phyloP scores from a whole-genome alignment of 2,797 vertebrate species.

The Amblyopsis hoosieri region DNA sequence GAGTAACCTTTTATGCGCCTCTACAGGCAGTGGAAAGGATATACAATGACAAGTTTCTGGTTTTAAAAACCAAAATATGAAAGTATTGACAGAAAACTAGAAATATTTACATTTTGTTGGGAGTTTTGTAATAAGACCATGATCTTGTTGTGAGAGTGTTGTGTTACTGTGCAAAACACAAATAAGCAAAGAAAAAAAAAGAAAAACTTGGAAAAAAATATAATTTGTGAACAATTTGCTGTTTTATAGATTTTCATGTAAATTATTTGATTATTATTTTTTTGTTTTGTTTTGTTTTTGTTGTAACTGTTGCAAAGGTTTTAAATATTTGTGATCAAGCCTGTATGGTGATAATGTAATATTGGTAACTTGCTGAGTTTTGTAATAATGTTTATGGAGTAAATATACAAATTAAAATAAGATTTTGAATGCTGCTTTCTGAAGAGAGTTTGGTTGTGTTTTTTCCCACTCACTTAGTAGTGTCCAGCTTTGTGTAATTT shows the following conservation, averaged over 20 bases:
- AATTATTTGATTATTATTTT: slow-evolving; percentile 99
- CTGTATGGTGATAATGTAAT: slow-evolving; percentile 99
- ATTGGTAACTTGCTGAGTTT: slow-evolving; percentile 99
- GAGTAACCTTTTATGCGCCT: slow-evolving; percentile 98
- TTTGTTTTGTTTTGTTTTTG: slow-evolving; percentile 94
- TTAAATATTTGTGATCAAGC: slow-evolving; percentile 99
- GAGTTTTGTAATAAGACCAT: slow-evolving; percentile 99
- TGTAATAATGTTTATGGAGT: slow-evolving; percentile 99
- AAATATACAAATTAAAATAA: slow-evolving; percentile 99
- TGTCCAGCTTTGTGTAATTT: background rate
- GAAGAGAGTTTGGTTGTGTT: slow-evolving; percentile 78
- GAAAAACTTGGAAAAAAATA: slow-evolving; percentile 79
- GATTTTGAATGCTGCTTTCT: slow-evolving; percentile 98
- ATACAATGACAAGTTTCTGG: slow-evolving; percentile 98
- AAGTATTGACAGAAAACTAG: slow-evolving; percentile 90
- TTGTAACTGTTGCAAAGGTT: slow-evolving; percentile 99
- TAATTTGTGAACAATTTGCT: slow-evolving; percentile 99
- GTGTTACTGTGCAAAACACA: slow-evolving; percentile 99
- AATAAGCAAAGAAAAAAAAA: slow-evolving; percentile 91
- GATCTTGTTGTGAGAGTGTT: slow-evolving; percentile 99
- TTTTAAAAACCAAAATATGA: slow-evolving; percentile 99
- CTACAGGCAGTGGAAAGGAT: slow-evolving; percentile 97
- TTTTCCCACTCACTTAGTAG: slow-evolving; percentile 44
- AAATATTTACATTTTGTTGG: slow-evolving; percentile 93
- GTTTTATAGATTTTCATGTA: slow-evolving; percentile 99